These are phyloP conservation scores for fruit fly (Drosophila melanogaster) DNA, from an alignment of 1,140 invertebrate genomes.

Conservation along the genomic window DNA sequence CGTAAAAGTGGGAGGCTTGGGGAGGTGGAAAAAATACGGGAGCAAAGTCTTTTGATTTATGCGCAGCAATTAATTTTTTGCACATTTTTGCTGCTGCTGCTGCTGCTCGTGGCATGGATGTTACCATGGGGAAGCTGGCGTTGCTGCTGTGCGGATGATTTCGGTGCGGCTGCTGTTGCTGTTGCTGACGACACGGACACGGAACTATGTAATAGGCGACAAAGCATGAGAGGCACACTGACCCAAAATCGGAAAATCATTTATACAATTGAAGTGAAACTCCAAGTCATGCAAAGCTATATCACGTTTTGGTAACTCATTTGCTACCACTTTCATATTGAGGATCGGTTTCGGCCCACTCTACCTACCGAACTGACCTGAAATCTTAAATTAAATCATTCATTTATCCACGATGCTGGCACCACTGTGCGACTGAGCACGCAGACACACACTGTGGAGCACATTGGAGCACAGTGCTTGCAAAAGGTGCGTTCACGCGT, in stretches of 20 bases:
- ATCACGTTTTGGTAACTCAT: no score
- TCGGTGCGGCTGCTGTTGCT: constrained; percentile 12
- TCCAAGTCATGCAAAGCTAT: no score
- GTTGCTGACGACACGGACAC: constrained; percentile 39
- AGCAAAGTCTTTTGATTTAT: constrained; percentile 82
- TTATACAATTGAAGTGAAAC: no score
- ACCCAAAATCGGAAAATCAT: no score
- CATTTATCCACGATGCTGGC: no score
- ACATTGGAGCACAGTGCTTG: constrained; percentile 33
- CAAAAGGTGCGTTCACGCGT: constrained; percentile 78
- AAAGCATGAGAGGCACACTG: constrained; percentile 51
- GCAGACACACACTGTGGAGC: constrained; percentile 33
- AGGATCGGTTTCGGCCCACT: no score
- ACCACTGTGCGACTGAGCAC: constrained; percentile 36
- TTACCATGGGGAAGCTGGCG: constrained; percentile 63
- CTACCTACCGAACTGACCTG: no score
- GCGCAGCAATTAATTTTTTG: constrained; percentile 82
- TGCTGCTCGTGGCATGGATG: constrained; percentile 37
- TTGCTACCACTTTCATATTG: no score
- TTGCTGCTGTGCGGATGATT: constrained; percentile 39
- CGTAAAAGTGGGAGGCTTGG: neutral
- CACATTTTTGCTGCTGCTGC: constrained; percentile 60
- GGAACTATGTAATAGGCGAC: constrained; percentile 74
- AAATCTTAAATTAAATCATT: neutral
- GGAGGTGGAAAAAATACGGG: neutral